These are phyloP conservation scores for Donacobius atricapilla DNA, from an alignment of 2,113 vertebrate genomes.

Conservation along the genomic window DNA sequence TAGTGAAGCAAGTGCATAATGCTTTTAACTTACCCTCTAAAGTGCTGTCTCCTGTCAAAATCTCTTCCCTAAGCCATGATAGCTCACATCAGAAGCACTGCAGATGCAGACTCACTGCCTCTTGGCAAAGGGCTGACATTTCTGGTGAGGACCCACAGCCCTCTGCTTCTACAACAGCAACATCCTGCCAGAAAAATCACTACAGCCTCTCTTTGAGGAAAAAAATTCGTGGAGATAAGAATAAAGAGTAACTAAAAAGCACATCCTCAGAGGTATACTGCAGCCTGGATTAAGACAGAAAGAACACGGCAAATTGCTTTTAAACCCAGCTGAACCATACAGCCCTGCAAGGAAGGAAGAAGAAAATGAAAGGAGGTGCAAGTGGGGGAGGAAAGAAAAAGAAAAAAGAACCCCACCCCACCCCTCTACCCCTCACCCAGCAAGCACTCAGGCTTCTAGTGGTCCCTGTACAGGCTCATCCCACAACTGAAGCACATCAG, in stretches of 20 bases:
- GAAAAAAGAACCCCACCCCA: background rate
- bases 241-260: background rate
- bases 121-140: slow-evolving; percentile 2
- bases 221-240: background rate
- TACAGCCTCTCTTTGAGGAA: background rate
- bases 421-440: background rate
- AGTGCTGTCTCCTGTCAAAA: background rate
- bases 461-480: background rate
- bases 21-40: slow-evolving; percentile 41
- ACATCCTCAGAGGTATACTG: background rate
- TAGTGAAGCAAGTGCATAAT: slow-evolving; percentile 9
- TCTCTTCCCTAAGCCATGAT: background rate
- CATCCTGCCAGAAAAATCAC: background rate
- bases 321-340: background rate
- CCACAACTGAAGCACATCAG: background rate
- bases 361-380: background rate
- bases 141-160: background rate
- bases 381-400: background rate
- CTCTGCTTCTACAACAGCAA: background rate
- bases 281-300: background rate
- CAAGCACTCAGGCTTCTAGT: background rate
- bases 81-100: background rate
- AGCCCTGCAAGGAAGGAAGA: background rate
- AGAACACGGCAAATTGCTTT: background rate
- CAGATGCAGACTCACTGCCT: background rate